Percentiles rank a stretch among this genome's conserved stretches.
These are phyloP conservation scores for Loxodonta africana DNA, from an alignment of 2,113 vertebrate genomes.

Conservation along the genomic window DNA sequence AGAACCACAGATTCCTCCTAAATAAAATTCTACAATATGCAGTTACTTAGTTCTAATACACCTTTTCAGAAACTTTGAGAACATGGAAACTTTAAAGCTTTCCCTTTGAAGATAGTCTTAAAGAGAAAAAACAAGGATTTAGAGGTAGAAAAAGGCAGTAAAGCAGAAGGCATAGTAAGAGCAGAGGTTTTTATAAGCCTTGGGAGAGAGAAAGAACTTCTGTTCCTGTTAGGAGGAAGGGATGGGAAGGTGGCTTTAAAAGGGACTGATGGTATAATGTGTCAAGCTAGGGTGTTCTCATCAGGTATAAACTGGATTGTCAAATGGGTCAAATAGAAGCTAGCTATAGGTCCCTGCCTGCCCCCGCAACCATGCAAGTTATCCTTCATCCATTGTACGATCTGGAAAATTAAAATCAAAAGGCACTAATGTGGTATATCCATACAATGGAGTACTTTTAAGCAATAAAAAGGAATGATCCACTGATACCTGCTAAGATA, in stretches of 20 bases:
- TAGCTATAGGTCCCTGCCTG: neutral
- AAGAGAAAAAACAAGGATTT: slow-evolving; percentile 42
- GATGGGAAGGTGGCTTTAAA: neutral
- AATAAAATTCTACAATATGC: slow-evolving; percentile 46
- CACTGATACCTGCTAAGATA: neutral
- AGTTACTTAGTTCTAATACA: slow-evolving; percentile 27
- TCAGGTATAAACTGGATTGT: neutral
- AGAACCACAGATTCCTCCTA: slow-evolving; percentile 14
- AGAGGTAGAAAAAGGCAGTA: slow-evolving; percentile 28
- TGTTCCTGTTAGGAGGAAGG: neutral
- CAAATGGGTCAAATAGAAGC: slow-evolving; percentile 49
- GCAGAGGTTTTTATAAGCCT: neutral
- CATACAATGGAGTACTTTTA: neutral
- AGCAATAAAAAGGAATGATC: slow-evolving; percentile 1
- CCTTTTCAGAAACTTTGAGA: slow-evolving; percentile 52
- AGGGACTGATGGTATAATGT: neutral
- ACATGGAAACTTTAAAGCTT: slow-evolving; percentile 10
- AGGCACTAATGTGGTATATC: neutral
- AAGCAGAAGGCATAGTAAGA: slow-evolving; percentile 8
- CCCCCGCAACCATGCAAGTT: neutral
- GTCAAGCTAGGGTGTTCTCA: neutral
- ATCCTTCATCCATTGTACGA: neutral
- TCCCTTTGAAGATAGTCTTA: slow-evolving; percentile 7
- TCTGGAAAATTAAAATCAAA: slow-evolving; percentile 38
- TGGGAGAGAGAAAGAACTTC: neutral